Base-by-base conservation (phyloP, 2,113 vertebrate genomes). In the Centropus bengalensis region DNA sequence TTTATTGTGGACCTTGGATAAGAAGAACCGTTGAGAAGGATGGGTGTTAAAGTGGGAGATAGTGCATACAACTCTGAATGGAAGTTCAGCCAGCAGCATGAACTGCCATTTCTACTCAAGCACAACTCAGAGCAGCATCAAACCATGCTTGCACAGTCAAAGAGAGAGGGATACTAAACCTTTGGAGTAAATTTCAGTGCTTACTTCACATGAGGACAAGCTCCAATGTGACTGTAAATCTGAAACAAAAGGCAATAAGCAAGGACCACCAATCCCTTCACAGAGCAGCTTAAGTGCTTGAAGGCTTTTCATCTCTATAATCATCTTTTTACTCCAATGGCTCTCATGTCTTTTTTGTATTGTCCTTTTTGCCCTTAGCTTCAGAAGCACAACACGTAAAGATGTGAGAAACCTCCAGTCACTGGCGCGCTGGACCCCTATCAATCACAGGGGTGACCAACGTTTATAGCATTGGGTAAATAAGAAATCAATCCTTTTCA, bases 221-320 rank as follows among this genome's bases (percentile, higher is more conserved):
- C 11, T 93, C 51, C 58, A 56, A 71, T 8, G 9, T 2, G 4
- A 85, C 21, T 44, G 55, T 63, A 87, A 76, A 89, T 77, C 60
- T 82, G 38, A 77, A 95, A 66, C 12, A 68, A 59, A 38, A 79
- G 28, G 38, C 17, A 49, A 49, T 52, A 94, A 92, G 24, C 24
- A 59, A 85, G 23, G 42, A 80, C 12, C 18, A 69, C 3, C 27
- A 36, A 86, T 28, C 27, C 28, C 24, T 60, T 56, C 60, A 71
- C 0, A 33, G 19, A 36, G 52, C 42, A 84, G 71, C 2, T 7
- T 16, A 76, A 5, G 6, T 21, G 16, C n/a, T 23, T 33, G 5
- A 67, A 70, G 16, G 13, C 27, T 87, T 91, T 71, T 44, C 54
- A 62, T 7, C 12, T 23, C 69, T 76, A 15, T 4, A 69, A 30